Base-by-base conservation (phyloP, 2,888 invertebrate species). In the Nymphalis urticae region DNA sequence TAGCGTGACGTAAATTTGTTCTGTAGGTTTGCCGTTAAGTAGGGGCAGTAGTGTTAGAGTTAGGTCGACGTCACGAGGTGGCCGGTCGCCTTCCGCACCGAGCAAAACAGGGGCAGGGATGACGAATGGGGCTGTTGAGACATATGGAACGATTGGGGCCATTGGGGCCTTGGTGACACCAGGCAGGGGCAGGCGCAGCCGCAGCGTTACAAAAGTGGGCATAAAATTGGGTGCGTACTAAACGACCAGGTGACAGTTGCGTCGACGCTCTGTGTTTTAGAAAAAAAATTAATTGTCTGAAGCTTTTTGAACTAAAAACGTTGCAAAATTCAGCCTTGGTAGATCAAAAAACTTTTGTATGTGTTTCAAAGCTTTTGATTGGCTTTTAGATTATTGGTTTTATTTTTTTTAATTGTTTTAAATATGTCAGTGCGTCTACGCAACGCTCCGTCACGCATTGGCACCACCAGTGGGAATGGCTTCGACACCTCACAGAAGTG, bases 21-120 rank as follows among this genome's bases (percentile, higher is more conserved):
- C 88, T 90, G 88, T 94, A 91, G 94, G 94, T 88, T 94, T 94
- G 88, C 93, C 94, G 92, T 95, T 94, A 90, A 94, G 94, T 91
- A 94, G 94, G 87, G 93, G 93, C 76, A 88, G 91, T 86, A 93
- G 93, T 90, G 92, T 90, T 90, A 93, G 94, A 82, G 90, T 94
- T 86, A 93, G 93, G 85, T 92, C 94, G 73, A 85, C 93, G 72
- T 89, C 93, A 74, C 86, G 91, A 77, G 91, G 90, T 72, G 91
- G 89, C 70, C 84, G 90, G 72, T 91, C 92, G 68, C 91, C 92
- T 69, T 90, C 90, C 70, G 92, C 86, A 75, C 89, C 92, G 74
- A 85, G 83, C 82, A 91, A 88, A 86, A 80, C 83, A 70, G 85
- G 79, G 80, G 76, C 80, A 63, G 75, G 72, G 73, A 74, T 72